These are phyloP conservation scores for Chrysolina oricalcia DNA, from an alignment of 2,888 invertebrate genomes.

Conservation along the genomic window DNA sequence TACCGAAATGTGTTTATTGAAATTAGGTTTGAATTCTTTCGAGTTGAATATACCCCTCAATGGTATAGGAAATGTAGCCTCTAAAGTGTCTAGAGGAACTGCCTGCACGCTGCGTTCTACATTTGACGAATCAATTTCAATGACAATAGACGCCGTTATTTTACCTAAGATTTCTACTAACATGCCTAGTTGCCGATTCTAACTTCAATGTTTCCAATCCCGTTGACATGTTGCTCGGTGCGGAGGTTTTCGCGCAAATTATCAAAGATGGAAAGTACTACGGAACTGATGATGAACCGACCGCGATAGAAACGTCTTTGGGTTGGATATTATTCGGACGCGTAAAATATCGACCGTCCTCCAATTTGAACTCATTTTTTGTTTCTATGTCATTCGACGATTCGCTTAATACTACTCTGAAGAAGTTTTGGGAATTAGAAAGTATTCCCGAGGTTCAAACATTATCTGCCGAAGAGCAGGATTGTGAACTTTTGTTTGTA, in stretches of 20 bases:
- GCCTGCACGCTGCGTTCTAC: neutral
- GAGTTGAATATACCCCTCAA: neutral
- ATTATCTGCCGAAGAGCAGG: too few species aligned
- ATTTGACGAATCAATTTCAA: neutral
- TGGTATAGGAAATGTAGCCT: neutral
- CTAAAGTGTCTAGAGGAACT: neutral
- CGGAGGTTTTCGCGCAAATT: neutral
- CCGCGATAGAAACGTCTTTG: neutral
- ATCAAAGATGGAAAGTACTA: neutral
- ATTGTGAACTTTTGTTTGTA: too few species aligned
- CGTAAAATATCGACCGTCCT: neutral
- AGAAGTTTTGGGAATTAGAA: too few species aligned
- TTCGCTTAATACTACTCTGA: too few species aligned
- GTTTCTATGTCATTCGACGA: too few species aligned
- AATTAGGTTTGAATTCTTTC: neutral
- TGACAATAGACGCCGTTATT: neutral
- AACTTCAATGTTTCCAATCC: neutral
- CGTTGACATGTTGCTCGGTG: neutral
- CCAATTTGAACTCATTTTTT: neutral
- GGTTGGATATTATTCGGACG: neutral
- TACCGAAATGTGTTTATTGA: neutral
- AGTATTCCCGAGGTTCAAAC: too few species aligned
- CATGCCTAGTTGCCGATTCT: neutral
- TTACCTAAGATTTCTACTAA: neutral
- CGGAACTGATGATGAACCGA: neutral